Evolutionary conservation across 2,888 invertebrate genomes (phyloP), one percentile per base, ranked within the genome.

Genomic region (Agapostemon virescens): DNA sequence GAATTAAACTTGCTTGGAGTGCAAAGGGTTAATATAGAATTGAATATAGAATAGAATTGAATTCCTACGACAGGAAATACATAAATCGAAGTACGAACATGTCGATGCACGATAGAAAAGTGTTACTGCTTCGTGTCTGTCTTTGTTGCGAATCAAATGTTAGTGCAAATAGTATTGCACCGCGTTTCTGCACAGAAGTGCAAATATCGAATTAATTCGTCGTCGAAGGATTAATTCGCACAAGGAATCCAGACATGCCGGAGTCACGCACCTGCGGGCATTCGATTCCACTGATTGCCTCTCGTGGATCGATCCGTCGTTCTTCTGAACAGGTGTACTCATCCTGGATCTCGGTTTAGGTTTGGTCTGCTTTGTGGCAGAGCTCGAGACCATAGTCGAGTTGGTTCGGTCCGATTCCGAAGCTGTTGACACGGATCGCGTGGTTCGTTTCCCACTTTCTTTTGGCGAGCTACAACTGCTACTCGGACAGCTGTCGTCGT

Each of bases 401-500:
- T 3, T 20, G 26, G 30, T 52, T 38, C 30, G 26, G 7, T 72
- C 69, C 30, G 58, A 26, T 69, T 87, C 88, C 72, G 84, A 86
- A 74, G 87, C 84, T 55, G 87, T 81, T 20, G 88, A 89, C 73
- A 36, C 33, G 33, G 63, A 63, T 36, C 63, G 63, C 33, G 86
- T 45, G 30, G 74, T 78, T 17, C 84, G 86, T 74, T 86, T 86
- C 61, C 82, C 78, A n/a, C 84, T 81, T 55, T 79, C 72, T 67
- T 82, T 88, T 30, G 88, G 86, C 49, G 88, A 87, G 64, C 79
- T 84, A 81, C 87, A 85, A 45, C 70, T 80, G 84, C 87, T 86
- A 78, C 88, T 90, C 40, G 89, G 86, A 78, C 88, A 84, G 71
- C 88, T 90, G 67, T 83, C 86, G 36, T 85, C 86, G 58, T 82